phyloP scores from a whole-genome alignment of 1,140 invertebrate genomes.

The Pissodes strobi region DNA sequence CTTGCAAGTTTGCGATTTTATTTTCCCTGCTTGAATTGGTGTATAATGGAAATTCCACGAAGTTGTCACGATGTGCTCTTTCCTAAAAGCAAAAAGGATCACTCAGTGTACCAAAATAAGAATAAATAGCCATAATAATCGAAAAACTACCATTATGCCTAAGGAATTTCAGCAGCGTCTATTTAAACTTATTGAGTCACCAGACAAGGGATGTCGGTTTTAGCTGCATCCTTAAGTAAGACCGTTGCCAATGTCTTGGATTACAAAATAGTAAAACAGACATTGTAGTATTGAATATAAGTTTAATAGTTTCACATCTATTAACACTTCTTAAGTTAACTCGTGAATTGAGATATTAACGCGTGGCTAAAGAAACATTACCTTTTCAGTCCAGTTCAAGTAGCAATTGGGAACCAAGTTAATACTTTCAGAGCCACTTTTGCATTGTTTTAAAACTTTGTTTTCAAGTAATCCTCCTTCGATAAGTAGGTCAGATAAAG shows the following conservation, averaged over 20 bases:
- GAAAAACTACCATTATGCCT: no score
- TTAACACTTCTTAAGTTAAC: not conserved
- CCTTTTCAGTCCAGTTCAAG: constrained; percentile 67
- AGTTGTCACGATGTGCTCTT: constrained; percentile 13
- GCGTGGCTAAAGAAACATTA: constrained; percentile 44
- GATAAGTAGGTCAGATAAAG: constrained; percentile 65
- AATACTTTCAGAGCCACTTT: constrained; percentile 64
- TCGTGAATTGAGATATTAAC: not conserved
- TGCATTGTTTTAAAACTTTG: constrained; percentile 61
- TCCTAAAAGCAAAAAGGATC: no score
- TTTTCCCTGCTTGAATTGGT: constrained; percentile 45
- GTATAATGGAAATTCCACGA: constrained; percentile 46
- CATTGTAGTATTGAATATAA: no score
- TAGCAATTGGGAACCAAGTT: constrained; percentile 63
- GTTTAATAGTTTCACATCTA: no score
- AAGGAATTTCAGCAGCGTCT: no score
- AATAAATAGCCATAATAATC: no score
- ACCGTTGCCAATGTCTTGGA: not conserved
- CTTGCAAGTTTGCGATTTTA: constrained; percentile 44
- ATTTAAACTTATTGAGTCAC: no score
- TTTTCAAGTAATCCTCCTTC: constrained; percentile 74
- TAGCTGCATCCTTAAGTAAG: not conserved
- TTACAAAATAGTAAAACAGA: not conserved
- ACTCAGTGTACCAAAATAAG: no score
- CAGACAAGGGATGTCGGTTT: no score